Percentiles rank a stretch among this genome's conserved stretches.
These are phyloP conservation scores for Apamea anceps DNA, from an alignment of 2,888 invertebrate genomes.

Conservation along the genomic window DNA sequence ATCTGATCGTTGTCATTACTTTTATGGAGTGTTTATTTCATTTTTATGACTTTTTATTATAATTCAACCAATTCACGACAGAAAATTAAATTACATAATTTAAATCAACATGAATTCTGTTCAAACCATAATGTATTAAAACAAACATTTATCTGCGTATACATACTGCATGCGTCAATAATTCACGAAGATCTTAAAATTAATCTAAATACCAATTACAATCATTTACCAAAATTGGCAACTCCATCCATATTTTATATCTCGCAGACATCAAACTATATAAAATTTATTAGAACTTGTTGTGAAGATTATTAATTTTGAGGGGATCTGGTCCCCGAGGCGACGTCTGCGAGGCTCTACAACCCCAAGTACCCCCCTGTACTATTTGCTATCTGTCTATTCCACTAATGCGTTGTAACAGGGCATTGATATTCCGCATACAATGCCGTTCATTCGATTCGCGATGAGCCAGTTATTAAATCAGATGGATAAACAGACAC, in stretches of 20 bases:
- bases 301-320: conserved; percentile 59
- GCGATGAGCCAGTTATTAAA: conserved; percentile 88
- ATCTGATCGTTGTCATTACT: conserved; percentile 34
- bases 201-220: conserved; percentile 15
- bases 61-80: background rate
- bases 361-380: conserved; percentile 73
- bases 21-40: conserved; percentile 46
- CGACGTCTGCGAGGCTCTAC: conserved; percentile 52
- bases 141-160: background rate
- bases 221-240: conserved; percentile 35
- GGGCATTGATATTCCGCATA: conserved; percentile 85
- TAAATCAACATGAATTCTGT: conserved; percentile 4
- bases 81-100: background rate
- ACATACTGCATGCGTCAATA: background rate
- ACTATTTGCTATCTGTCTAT: conserved; percentile 83
- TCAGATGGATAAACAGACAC: conserved; percentile 87
- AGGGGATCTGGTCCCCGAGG: conserved; percentile 50
- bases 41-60: conserved; percentile 39
- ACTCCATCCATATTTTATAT: conserved; percentile 48
- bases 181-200: conserved; percentile 13
- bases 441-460: conserved; percentile 81
- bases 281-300: conserved; percentile 60
- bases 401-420: conserved; percentile 83
- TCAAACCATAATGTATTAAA: background rate
- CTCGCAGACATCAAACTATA: conserved; percentile 43